Base-by-base conservation (phyloP, 1,140 invertebrate genomes). In the Drosophila repletoides region DNA sequence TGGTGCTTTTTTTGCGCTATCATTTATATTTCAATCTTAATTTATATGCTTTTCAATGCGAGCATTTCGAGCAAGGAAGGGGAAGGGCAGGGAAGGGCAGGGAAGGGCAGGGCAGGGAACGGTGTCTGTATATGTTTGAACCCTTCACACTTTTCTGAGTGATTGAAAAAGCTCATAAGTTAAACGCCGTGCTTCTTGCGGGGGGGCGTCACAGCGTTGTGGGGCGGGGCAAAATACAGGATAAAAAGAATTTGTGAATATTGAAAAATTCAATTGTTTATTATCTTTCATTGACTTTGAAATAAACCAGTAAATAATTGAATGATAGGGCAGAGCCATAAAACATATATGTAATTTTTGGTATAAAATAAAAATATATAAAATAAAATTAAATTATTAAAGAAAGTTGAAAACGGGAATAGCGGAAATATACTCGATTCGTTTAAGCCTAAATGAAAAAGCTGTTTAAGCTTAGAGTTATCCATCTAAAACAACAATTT, bases 11-110 rank as follows among this genome's bases (percentile, higher is more conserved):
- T 63, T 51, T 46, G 22, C 22, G 26, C 70, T 69, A 75, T 70
- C 80, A 83, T 83, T 84, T 84, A 83, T 83, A 83, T 66, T 83
- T 83, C 79, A 77, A 77, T 84, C 74, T 83, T 74, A 84, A 83
- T 83, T 77, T 84, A 83, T 83, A 77, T 83, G 76, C 73, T 65
- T 61, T 72, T 64, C 55, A 72, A 76, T 53, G 58, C 64, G 71
- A 56, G 33, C 49, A 31, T 55, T 55, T 48, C n/a, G n/a, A n/a
- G n/a, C n/a, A 14, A 12, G n/a, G n/a, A n/a, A n/a, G n/a, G n/a
- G n/a, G n/a, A n/a, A n/a, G n/a, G n/a, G n/a, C n/a, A n/a, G n/a
- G 10, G 2, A 7, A 12, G 2, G 0, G 5, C 10, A n/a, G n/a
- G n/a, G n/a, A n/a, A n/a, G n/a, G n/a, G n/a, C n/a, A n/a, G n/a